Evolutionary conservation across 1,140 invertebrate species (phyloP).

Genomic region (Babylonia areolata): DNA sequence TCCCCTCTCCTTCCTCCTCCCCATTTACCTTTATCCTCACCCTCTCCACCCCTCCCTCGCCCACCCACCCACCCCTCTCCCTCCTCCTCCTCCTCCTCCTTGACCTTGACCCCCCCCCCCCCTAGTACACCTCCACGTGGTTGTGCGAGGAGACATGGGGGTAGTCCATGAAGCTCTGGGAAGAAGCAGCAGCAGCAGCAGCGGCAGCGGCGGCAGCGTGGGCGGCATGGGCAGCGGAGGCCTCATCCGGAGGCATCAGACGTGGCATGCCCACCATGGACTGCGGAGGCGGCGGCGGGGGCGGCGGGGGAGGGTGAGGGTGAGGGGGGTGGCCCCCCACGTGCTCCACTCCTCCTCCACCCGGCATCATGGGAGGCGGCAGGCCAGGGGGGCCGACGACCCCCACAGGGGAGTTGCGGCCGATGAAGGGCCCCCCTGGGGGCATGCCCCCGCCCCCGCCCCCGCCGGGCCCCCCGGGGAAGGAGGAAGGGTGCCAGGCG

Average conservation of each 20-base stretch:
- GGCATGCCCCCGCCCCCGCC: slow-evolving; percentile 37
- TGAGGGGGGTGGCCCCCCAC: slow-evolving; percentile 7
- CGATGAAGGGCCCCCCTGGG: slow-evolving; percentile 30
- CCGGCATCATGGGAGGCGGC: slow-evolving; percentile 37
- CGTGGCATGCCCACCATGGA: slow-evolving; percentile 38
- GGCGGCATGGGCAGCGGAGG: background rate
- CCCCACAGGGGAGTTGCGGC: slow-evolving; percentile 30
- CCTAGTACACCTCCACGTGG: slow-evolving; percentile 73
- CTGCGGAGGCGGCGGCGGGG: slow-evolving; percentile 14
- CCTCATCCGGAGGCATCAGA: slow-evolving; percentile 37
- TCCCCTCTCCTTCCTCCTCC: no score
- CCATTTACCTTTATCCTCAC: background rate
- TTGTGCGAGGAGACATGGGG: slow-evolving; percentile 64
- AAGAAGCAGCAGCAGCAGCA: slow-evolving; percentile 10
- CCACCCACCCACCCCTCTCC: background rate
- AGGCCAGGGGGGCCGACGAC: slow-evolving; percentile 38
- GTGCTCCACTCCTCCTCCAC: no score
- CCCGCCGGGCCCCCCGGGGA: slow-evolving; percentile 22
- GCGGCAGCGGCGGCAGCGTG: no score
- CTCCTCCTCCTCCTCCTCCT: background rate
- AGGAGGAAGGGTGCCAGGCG: slow-evolving; percentile 58
- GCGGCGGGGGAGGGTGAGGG: slow-evolving; percentile 40
- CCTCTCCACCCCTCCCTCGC: background rate
- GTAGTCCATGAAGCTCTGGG: slow-evolving; percentile 66
- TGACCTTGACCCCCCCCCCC: background rate